Base-by-base conservation (phyloP, 2,113 vertebrate species). In the Petrocephalus microphthalmus region DNA sequence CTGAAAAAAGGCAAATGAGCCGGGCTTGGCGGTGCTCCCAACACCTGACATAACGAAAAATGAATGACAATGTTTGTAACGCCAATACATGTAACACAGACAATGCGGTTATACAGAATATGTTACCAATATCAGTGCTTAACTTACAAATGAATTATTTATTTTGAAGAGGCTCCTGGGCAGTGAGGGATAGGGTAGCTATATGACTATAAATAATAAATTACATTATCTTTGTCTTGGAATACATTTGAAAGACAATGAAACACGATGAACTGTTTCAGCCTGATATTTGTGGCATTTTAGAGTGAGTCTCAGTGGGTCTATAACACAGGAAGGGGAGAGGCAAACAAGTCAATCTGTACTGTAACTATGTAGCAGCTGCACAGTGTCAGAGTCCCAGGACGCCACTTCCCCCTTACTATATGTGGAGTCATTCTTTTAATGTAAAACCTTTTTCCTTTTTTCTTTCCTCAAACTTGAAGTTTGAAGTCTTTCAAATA, bases 191-290 rank as follows among this genome's bases (percentile, higher is more conserved):
- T 95, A 94, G 91, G 93, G 92, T 95, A 91, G 94, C 94, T 94
- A 91, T 93, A 91, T 84, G 84, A 90, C 91, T 89, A 95, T 95
- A 93, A 96, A 96, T 95, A 95, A 96, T 95, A 95, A 95, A 96
- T 96, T 91, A 92, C 93, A 92, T 93, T 92, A 93, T 93, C 93
- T 93, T 94, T 92, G 92, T 95, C 94, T 94, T 91, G 89, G 91
- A 93, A 94, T 93, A 91, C 94, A 90, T 94, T 94, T 95, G 94
- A 95, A 95, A 95, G 94, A 93, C 94, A 94, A 95, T 96, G 95
- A 96, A 96, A 96, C 89, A 91, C 93, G 95, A 96, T 95, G 93
- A 95, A 96, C 94, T 94, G 94, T 95, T 94, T 96, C 93, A 94
- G 94, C 93, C 92, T 93, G 94, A 94, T 95, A 94, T 94, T 94